Base-by-base conservation (phyloP, 2,888 invertebrate species). In the Morpho helenor region DNA sequence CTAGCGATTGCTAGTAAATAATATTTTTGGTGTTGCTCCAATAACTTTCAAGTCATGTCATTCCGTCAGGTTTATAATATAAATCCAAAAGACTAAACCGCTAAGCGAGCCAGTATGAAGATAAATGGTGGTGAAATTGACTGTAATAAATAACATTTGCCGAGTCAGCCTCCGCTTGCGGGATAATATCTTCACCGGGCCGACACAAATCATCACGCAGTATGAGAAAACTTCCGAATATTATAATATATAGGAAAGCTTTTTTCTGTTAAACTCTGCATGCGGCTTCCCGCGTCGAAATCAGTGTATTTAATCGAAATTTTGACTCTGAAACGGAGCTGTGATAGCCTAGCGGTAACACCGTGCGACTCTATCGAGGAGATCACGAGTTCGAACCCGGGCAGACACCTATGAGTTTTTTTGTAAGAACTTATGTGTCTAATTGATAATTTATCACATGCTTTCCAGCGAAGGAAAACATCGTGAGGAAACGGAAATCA, bases 61-160 rank as follows among this genome's bases (percentile, higher is more conserved):
- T 7, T n/a, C 47, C 48, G 7, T 39, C 39, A 39, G 49, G 39
- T 49, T 10, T 22, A 51, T 23, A 23, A 42, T 23, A 57, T 52
- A 52, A 57, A 48, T 52, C 57, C 52, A 41, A 45, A 50, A 52
- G 31, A 47, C 42, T 7, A 8, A 52, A 39, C 50, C 50, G 41
- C 46, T 56, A 45, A 42, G 56, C 60, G 47, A 41, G 46, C 16
- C 46, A 46, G 46, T 7, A 45, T 57, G 60, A 58, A 57, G 57
- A 60, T 60, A 56, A 60, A 63, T 60, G 60, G 49, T 39, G 49
- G 51, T 50, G 49, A 53, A 60, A 58, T 45, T 58, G 60, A 57
- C 56, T 53, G 55, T 50, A 44, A 60, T 62, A 57, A 57, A 60
- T 60, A 58, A 52, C 44, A 10, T 63, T 56, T 40, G 57, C 50